Percentiles rank a stretch among this genome's conserved stretches.
These are phyloP conservation scores for Lithosia quadra DNA, from an alignment of 2,888 invertebrate genomes.

Conservation along the genomic window DNA sequence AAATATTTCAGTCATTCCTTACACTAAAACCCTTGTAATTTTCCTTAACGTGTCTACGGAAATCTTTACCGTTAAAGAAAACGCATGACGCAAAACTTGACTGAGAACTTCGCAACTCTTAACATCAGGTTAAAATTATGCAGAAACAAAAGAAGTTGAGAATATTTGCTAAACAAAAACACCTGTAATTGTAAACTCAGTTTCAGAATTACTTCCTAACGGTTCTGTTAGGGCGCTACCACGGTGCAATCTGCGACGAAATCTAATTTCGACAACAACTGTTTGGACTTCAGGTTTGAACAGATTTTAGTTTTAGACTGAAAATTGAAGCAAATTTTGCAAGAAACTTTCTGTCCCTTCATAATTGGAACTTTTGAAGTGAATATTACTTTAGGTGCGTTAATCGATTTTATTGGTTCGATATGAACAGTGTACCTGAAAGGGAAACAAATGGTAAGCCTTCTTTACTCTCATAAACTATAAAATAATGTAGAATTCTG, in stretches of 20 bases:
- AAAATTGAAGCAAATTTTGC: not conserved
- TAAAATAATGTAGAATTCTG: not conserved
- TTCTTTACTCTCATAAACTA: not conserved
- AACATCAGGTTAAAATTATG: conserved; percentile 37
- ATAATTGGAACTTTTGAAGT: conserved; percentile 4
- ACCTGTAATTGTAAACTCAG: conserved; percentile 61
- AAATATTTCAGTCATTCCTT: not conserved
- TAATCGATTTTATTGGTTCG: not conserved
- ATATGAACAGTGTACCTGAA: not conserved
- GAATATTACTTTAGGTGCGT: not conserved
- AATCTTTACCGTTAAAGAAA: not conserved
- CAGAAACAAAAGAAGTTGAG: conserved; percentile 36
- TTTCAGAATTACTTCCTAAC: conserved; percentile 32
- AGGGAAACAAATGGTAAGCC: not conserved
- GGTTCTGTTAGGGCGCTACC: conserved; percentile 21
- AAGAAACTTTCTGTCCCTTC: not conserved
- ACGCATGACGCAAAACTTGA: not conserved
- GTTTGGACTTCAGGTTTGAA: conserved; percentile 15
- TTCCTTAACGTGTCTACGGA: not conserved
- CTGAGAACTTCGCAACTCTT: conserved; percentile 41
- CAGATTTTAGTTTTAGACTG: conserved; percentile 6
- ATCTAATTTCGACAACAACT: conserved; percentile 15
- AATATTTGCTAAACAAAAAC: conserved; percentile 61
- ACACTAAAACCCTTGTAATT: not conserved
- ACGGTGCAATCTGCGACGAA: conserved; percentile 17